Base-by-base conservation (phyloP, 2,797 vertebrate genomes). In the Gymnothorax reevesii region DNA sequence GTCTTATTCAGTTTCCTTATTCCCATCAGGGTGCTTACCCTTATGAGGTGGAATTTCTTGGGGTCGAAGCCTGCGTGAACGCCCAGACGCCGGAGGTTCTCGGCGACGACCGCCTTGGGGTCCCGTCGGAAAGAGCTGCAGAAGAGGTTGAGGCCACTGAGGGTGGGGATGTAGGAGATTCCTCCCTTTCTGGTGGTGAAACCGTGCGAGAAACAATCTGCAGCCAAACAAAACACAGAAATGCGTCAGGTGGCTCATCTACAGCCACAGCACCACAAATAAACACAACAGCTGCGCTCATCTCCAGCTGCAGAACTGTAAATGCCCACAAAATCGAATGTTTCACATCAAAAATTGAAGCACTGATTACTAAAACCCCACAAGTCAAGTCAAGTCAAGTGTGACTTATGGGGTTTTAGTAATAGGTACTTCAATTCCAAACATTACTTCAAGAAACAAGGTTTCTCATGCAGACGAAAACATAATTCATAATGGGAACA, bases 141-240 rank as follows among this genome's bases (percentile, higher is more conserved):
- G 95, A 98, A 98, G 90, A 99, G 96, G 87, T 99, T 99, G 83
- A 98, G 91, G 57, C 98, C 97, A 88, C 97, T 97, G 84, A 99
- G 92, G 3, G 96, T 97, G 3, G 95, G 93, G 92, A 98, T 93
- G 90, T 94, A 96, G 83, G 97, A 98, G 84, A 99, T 96, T 0
- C 98, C 98, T 17, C 98, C 98, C 5, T 91, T 64, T 71, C 98
- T 97, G 10, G 97, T 97, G 25, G 95, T 98, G 94, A 98, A 99
- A 57, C 98, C 98, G 9, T 99, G 98, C 27, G 97, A 94, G 87
- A 99, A 99, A 83, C 89, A 91, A 25, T 94, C 93, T 96, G 93
- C 94, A 95, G 84, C 87, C 80, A 42, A 87, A 87, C 4, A 62
- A 89, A 4, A 84, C 8, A 82, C 25, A 86, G 86, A 49, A 33